phyloP scores from a whole-genome alignment of 2,888 invertebrate species.

The Stenolophus ochropezus region DNA sequence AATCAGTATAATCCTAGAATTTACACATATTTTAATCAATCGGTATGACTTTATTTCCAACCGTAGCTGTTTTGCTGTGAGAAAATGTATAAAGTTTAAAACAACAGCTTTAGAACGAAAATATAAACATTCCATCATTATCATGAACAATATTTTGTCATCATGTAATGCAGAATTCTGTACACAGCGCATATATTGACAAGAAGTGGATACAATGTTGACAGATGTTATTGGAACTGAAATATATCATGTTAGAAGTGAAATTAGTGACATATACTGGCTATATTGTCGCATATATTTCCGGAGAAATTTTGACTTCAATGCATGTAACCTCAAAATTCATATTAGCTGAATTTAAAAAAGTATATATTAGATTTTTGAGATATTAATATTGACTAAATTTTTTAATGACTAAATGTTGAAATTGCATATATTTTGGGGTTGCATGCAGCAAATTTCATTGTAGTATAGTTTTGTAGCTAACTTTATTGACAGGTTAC shows the following conservation, averaged over 20 bases:
- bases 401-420: background rate
- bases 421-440: background rate
- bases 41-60: conserved; percentile 52
- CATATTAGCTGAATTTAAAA: background rate
- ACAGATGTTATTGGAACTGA: conserved; percentile 30
- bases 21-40: conserved; percentile 52
- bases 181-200: background rate
- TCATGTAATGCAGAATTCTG: conserved; percentile 12
- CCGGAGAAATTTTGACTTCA: background rate
- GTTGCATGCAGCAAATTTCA: background rate
- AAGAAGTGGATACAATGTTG: background rate
- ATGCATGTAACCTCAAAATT: background rate
- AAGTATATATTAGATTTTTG: background rate
- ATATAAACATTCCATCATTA: conserved; percentile 51
- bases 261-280: background rate
- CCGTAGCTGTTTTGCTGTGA: conserved; percentile 54
- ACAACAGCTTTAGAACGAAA: conserved; percentile 54
- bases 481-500: background rate
- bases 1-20: conserved; percentile 56
- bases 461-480: background rate
- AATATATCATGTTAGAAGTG: background rate
- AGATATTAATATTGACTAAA: background rate
- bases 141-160: conserved; percentile 22
- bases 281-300: background rate
- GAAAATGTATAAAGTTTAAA: conserved; percentile 32